Percentiles rank a stretch among this genome's conserved stretches.
These are phyloP conservation scores for Lamellibrachia satsuma DNA, from an alignment of 2,888 invertebrate genomes.

Conservation along the genomic window DNA sequence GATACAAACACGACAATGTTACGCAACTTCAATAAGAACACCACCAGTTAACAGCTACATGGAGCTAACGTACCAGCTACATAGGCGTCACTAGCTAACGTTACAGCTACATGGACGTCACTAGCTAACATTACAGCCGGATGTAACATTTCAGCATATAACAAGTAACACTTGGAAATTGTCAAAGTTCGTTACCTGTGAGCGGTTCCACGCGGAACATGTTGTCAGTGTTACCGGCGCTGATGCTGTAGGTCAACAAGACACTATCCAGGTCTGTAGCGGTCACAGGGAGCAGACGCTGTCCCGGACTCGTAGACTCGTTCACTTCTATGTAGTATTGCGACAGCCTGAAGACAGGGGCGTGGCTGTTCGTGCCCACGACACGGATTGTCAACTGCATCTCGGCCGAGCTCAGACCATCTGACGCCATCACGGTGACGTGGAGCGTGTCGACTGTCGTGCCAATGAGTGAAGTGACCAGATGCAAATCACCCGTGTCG, in stretches of 20 bases:
- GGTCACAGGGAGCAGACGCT: neutral
- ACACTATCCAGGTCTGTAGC: slow-evolving; percentile 26
- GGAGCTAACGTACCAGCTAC: neutral
- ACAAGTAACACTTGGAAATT: neutral
- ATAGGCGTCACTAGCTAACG: neutral
- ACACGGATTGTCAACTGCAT: slow-evolving; percentile 1
- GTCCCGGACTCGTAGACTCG: slow-evolving; percentile 45
- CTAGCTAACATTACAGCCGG: neutral
- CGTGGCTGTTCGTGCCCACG: slow-evolving; percentile 38
- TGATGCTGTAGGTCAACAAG: slow-evolving; percentile 25
- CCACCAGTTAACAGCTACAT: neutral
- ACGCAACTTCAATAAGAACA: neutral
- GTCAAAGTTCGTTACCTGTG: slow-evolving; percentile 18
- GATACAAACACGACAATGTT: neutral
- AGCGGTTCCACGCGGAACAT: slow-evolving; percentile 23
- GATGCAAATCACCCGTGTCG: neutral
- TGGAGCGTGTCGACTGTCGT: neutral
- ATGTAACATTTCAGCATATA: neutral
- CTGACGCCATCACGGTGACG: neutral
- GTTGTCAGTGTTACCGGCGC: slow-evolving; percentile 19
- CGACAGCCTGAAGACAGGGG: slow-evolving; percentile 44
- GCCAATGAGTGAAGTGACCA: neutral
- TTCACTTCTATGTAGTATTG: slow-evolving; percentile 43
- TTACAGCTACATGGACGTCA: neutral
- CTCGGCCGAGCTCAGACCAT: neutral